A percentile compares a stretch with the other conserved stretches of the same genome.
These are phyloP conservation scores for Merluccius polli DNA, from an alignment of 2,797 vertebrate genomes.

Conservation along the genomic window DNA sequence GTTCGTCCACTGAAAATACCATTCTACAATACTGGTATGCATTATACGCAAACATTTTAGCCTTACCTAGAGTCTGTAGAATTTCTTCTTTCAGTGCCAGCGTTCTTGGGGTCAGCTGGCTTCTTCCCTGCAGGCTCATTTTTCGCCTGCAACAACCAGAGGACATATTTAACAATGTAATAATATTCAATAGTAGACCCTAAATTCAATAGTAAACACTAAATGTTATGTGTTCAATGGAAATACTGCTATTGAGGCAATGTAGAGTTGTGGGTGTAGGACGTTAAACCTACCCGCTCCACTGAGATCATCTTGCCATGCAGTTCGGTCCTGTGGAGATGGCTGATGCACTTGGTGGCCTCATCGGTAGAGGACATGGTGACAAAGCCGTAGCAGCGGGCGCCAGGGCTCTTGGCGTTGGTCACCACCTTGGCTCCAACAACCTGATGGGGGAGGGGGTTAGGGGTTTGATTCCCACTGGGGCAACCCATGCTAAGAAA, in stretches of 20 bases:
- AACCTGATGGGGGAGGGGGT: constrained; percentile 70
- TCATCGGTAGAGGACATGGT: constrained; percentile 93
- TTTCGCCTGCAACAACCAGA: constrained; percentile 80
- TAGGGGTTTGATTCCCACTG: neutral
- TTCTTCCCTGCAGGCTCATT: constrained; percentile 95
- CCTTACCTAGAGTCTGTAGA: constrained; percentile 85
- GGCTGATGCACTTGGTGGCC: constrained; percentile 89
- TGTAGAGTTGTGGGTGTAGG: neutral
- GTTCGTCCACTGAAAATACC: neutral
- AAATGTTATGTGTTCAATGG: too few species aligned
- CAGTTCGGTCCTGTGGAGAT: constrained; percentile 93
- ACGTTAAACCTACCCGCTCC: constrained; percentile 76
- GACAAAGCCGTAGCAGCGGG: constrained; percentile 97
- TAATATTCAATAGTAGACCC: rapidly evolving
- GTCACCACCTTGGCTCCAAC: constrained; percentile 97
- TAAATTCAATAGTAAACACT: too few species aligned
- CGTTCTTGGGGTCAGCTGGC: constrained; percentile 78
- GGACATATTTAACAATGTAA: neutral
- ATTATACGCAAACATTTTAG: constrained; percentile 18
- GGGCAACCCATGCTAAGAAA: neutral
- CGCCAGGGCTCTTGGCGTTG: constrained; percentile 93
- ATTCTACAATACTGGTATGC: neutral
- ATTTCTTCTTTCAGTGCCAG: constrained; percentile 73
- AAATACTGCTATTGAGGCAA: too few species aligned
- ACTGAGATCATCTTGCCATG: constrained; percentile 98